Percentiles rank a stretch among this genome's conserved stretches.
Conservation (phyloP, 2,888 invertebrate species). For the Sussaba pulchella region DNA sequence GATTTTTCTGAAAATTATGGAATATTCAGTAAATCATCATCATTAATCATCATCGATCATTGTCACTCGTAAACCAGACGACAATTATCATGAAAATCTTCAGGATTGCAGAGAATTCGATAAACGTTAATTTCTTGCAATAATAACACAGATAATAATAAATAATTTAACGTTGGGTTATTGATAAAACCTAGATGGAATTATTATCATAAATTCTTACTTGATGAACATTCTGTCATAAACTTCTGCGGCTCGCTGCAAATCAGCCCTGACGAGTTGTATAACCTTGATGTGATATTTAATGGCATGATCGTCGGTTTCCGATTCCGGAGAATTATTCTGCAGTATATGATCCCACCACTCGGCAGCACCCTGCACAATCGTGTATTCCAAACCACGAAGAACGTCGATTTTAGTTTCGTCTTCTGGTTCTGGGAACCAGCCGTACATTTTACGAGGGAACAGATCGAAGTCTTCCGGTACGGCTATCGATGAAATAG, state of each 20-base stretch:
- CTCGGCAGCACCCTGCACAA: constrained; percentile 90
- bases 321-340: constrained; percentile 87
- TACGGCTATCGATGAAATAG: constrained; percentile 87
- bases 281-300: constrained; percentile 93
- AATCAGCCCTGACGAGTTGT: constrained; percentile 92
- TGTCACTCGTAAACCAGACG: too few relatives aligned
- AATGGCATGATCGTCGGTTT: constrained; percentile 89
- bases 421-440: constrained; percentile 84
- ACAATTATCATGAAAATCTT: too few relatives aligned
- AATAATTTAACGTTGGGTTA: too few relatives aligned
- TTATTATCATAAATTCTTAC: constrained; percentile 86
- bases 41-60: too few relatives aligned
- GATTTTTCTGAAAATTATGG: constrained; percentile 87
- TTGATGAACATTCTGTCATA: constrained; percentile 94
- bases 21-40: too few relatives aligned
- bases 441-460: constrained; percentile 89
- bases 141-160: too few relatives aligned
- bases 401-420: constrained; percentile 85
- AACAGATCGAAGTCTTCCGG: constrained; percentile 89
- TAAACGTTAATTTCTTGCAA: too few relatives aligned
- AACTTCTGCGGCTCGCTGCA: constrained; percentile 92
- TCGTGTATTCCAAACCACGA: constrained; percentile 89
- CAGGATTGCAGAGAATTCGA: not conserved
- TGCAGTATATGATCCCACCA: constrained; percentile 91
- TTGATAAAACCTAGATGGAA: too few relatives aligned